A percentile compares a stretch with the other conserved stretches of the same genome.
Conservation (phyloP, 2,113 vertebrate species). For the Cephalophus harveyi region DNA sequence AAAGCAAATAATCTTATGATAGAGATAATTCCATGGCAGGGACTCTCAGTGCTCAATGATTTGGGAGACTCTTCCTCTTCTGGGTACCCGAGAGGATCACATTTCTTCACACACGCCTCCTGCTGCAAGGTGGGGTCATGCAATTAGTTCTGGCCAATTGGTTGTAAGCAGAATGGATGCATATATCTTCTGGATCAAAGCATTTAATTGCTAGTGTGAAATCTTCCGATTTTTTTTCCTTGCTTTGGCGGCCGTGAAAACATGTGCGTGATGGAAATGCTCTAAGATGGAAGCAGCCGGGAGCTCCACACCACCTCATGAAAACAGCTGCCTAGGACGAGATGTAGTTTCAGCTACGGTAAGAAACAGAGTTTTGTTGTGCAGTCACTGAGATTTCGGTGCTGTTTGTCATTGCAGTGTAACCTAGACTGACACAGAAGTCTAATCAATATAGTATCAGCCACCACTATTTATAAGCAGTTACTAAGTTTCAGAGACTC, state of each 20-base stretch:
- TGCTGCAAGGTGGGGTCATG: not conserved
- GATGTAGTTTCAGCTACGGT: rapidly evolving
- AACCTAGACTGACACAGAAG: not conserved
- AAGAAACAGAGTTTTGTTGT: not conserved
- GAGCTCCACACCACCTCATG: not conserved
- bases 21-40: not conserved
- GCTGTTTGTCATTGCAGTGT: not conserved
- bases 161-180: not conserved
- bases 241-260: not conserved
- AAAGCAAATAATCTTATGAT: not conserved
- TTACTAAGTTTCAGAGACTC: not conserved
- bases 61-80: not conserved
- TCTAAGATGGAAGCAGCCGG: not conserved
- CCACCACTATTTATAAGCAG: not conserved
- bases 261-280: not conserved
- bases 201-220: not conserved
- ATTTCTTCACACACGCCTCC: not conserved
- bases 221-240: not conserved
- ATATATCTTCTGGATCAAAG: not conserved
- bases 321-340: not conserved
- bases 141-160: not conserved
- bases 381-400: not conserved
- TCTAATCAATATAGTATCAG: not conserved
- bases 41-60: rapidly evolving
- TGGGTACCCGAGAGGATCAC: not conserved